phyloP scores from a whole-genome alignment of 2,888 invertebrate species.

The Leptopilina drosophilae region DNA sequence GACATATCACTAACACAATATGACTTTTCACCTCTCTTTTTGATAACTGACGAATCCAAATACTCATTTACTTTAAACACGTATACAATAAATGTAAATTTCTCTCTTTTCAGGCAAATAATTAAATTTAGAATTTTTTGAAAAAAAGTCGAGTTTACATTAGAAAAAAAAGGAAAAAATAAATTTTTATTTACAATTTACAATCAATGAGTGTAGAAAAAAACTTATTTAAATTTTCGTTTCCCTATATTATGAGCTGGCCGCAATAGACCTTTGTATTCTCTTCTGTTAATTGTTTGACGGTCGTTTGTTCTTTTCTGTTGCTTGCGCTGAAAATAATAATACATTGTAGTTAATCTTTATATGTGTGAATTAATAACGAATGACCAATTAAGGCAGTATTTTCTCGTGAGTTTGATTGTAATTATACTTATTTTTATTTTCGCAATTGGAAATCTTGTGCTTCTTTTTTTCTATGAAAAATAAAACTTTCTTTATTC shows the following conservation, averaged over 20 bases:
- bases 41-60: conserved; percentile 31
- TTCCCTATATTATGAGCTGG: conserved; percentile 77
- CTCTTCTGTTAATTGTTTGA: conserved; percentile 79
- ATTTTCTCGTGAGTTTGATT: neutral
- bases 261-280: conserved; percentile 83
- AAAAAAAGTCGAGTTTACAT: neutral
- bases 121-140: no score
- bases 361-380: neutral
- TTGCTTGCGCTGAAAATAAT: conserved; percentile 54
- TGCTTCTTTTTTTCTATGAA: no score
- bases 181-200: conserved; percentile 55
- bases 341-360: conserved; percentile 28
- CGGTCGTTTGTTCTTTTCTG: conserved; percentile 54
- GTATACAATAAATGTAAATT: conserved; percentile 37
- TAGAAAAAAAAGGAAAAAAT: conserved; percentile 19
- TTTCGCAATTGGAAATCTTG: no score
- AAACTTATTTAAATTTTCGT: conserved; percentile 68
- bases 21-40: conserved; percentile 67
- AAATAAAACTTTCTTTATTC: no score
- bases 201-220: neutral
- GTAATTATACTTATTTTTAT: no score
- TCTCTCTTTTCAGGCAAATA: neutral
- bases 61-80: neutral
- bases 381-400: neutral
- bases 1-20: conserved; percentile 58